Percentiles rank a stretch among this genome's conserved stretches.
These are phyloP conservation scores for Sphaeramia orbicularis DNA, from an alignment of 2,797 vertebrate genomes.

Conservation along the genomic window DNA sequence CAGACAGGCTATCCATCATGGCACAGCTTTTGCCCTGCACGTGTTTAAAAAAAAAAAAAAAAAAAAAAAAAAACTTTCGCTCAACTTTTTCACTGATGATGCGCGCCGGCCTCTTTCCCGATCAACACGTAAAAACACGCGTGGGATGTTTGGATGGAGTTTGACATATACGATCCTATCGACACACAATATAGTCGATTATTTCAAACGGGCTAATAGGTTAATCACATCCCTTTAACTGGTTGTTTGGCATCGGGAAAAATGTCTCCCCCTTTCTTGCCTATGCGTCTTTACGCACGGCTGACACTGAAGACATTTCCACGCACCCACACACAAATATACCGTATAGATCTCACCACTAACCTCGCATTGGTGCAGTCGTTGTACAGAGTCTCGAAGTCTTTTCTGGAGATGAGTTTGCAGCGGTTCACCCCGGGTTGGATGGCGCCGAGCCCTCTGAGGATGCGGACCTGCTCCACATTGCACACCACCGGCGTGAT, in stretches of 20 bases:
- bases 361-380: constrained; percentile 99
- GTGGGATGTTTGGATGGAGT: not conserved
- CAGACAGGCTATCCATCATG: constrained; percentile 64
- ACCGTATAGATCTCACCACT: constrained; percentile 54
- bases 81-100: constrained; percentile 58
- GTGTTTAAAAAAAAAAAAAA: constrained; percentile 39
- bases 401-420: constrained; percentile 98
- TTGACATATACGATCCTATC: constrained; percentile 11
- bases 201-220: not conserved
- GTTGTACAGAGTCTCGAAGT: constrained; percentile 99
- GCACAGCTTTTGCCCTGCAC: constrained; percentile 61
- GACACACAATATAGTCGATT: not conserved
- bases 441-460: constrained; percentile 97
- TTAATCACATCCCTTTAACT: not conserved
- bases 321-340: not conserved
- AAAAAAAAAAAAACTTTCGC: constrained; percentile 64
- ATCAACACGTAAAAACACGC: constrained; percentile 12
- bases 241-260: constrained; percentile 36
- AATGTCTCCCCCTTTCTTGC: constrained; percentile 62
- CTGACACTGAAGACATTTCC: constrained; percentile 23
- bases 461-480: constrained; percentile 99
- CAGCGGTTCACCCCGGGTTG: constrained; percentile 99
- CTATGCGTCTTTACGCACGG: constrained; percentile 75
- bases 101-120: constrained; percentile 44
- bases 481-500: constrained; percentile 99